A percentile compares a stretch with the other conserved stretches of the same genome.
Evolutionary conservation across 2,113 vertebrate species (phyloP).

Genomic region (Cygnus atratus): DNA sequence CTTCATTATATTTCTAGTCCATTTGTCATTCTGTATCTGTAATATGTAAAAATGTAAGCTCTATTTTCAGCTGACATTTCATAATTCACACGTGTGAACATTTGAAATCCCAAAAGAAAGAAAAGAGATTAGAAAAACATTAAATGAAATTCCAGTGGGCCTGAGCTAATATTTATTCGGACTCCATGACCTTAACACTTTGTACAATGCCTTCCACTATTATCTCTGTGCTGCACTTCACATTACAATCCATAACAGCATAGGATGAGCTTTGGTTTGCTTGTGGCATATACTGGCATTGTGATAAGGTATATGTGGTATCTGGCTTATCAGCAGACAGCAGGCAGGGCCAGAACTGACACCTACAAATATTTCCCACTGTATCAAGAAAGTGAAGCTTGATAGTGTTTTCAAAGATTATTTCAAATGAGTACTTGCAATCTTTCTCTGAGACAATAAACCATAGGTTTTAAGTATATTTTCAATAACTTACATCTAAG

Average conservation of each 20-base stretch:
- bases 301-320: not conserved
- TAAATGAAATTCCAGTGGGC: slow-evolving; percentile 1
- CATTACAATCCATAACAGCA: not conserved
- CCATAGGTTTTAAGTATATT: not conserved
- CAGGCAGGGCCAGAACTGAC: not conserved
- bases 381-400: not conserved
- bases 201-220: not conserved
- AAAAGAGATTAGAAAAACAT: slow-evolving; percentile 29
- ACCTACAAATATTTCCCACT: not conserved
- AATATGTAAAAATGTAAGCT: not conserved
- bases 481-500: not conserved
- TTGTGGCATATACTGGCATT: not conserved
- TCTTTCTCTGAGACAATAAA: not conserved
- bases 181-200: slow-evolving; percentile 25
- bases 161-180: slow-evolving; percentile 45
- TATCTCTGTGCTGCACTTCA: not conserved
- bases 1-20: not conserved
- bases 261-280: not conserved
- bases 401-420: not conserved
- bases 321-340: slow-evolving; percentile 7
- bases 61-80: slow-evolving; percentile 23
- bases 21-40: not conserved
- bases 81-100: not conserved
- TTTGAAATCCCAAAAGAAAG: slow-evolving; percentile 23
- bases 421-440: not conserved